phyloP scores from a whole-genome alignment of 1,140 invertebrate genomes.

The Drosophila carrolli region DNA sequence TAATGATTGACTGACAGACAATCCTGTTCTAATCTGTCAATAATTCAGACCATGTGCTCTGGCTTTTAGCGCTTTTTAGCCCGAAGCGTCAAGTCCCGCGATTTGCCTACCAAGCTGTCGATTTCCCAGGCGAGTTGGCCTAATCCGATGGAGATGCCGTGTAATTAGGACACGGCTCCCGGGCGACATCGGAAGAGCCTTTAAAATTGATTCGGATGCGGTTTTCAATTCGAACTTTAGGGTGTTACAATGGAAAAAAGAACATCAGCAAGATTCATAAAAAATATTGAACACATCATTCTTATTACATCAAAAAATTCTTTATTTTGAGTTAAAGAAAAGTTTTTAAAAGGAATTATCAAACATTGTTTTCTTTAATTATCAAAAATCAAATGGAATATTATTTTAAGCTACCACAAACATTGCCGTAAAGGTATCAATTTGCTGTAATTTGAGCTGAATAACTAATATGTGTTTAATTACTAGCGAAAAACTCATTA shows the following conservation, averaged over 20 bases:
- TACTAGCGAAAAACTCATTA: constrained; percentile 11
- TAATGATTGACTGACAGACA: constrained; percentile 74
- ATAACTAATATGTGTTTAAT: neutral
- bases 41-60: constrained; percentile 73
- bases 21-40: constrained; percentile 66
- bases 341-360: too few relatives aligned
- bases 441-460: too few relatives aligned
- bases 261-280: too few relatives aligned
- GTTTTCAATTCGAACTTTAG: neutral
- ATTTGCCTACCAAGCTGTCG: constrained; percentile 57
- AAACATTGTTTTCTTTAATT: too few relatives aligned
- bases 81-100: constrained; percentile 22
- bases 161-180: constrained; percentile 59
- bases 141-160: constrained; percentile 66
- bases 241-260: neutral
- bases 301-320: too few relatives aligned
- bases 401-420: too few relatives aligned
- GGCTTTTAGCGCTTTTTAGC: constrained; percentile 53
- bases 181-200: constrained; percentile 25
- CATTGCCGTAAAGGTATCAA: too few relatives aligned
- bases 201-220: constrained; percentile 31
- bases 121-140: constrained; percentile 76
- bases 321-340: too few relatives aligned
- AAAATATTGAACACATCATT: neutral
- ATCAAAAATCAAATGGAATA: too few relatives aligned